Evolutionary conservation across 2,888 invertebrate genomes (phyloP).

Genomic region (Prenolepis imparis): DNA sequence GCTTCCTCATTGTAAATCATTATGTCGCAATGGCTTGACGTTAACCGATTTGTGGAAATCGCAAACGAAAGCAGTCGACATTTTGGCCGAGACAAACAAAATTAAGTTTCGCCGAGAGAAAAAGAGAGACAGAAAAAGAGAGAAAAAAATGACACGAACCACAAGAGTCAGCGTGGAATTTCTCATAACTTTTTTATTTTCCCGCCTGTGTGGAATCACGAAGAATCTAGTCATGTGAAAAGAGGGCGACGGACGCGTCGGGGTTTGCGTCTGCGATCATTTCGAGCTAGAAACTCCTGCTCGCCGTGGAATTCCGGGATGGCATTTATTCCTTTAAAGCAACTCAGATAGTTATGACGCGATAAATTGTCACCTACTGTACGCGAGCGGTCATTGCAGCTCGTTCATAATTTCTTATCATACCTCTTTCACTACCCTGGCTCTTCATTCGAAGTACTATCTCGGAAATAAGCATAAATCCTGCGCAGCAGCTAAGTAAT

Average conservation of each 20-base stretch:
- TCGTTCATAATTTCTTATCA: slow-evolving; percentile 32
- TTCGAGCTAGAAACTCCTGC: background rate
- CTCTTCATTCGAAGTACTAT: background rate
- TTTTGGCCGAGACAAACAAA: slow-evolving; percentile 5
- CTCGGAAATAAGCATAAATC: slow-evolving; percentile 34
- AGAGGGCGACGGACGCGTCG: slow-evolving; percentile 8
- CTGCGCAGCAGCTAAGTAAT: background rate
- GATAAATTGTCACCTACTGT: slow-evolving; percentile 39
- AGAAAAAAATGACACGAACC: background rate
- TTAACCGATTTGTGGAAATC: slow-evolving; percentile 24
- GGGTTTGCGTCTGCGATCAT: background rate
- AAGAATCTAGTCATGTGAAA: slow-evolving; percentile 29
- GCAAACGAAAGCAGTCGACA: slow-evolving; percentile 1
- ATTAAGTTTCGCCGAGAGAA: slow-evolving; percentile 18
- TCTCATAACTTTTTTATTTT: slow-evolving; percentile 42
- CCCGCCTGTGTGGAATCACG: background rate
- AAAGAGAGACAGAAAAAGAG: background rate
- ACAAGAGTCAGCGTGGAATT: slow-evolving; percentile 26
- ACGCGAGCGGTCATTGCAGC: background rate
- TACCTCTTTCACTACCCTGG: background rate
- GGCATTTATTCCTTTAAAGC: slow-evolving; percentile 22
- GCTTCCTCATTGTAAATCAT: slow-evolving; percentile 6
- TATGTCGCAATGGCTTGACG: slow-evolving; percentile 12
- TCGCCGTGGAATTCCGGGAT: slow-evolving; percentile 13
- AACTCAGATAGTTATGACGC: slow-evolving; percentile 30